phyloP scores from a whole-genome alignment of 2,113 vertebrate genomes.

The Pelodiscus sinensis region DNA sequence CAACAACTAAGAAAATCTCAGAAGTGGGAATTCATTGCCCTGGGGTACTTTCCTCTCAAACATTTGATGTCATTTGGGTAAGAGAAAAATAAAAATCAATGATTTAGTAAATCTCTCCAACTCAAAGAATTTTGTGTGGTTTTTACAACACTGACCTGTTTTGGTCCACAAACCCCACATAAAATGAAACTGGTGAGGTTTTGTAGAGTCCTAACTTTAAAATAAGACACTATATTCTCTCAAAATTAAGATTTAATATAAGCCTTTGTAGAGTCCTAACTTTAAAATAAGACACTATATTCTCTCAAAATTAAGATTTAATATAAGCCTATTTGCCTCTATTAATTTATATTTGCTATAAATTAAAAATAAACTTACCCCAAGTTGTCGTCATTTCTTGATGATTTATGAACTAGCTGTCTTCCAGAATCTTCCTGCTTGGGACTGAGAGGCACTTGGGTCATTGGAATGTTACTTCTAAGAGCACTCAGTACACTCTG shows the following conservation, averaged over 20 bases:
- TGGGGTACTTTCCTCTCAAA: background rate
- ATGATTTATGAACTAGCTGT: slow-evolving; percentile 54
- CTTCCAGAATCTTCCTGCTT: slow-evolving; percentile 67
- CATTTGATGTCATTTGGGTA: background rate
- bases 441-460: slow-evolving; percentile 54
- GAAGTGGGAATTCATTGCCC: background rate
- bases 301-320: background rate
- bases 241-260: background rate
- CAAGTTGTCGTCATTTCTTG: slow-evolving; percentile 62
- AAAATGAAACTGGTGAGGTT: background rate
- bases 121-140: background rate
- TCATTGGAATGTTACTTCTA: background rate
- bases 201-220: background rate
- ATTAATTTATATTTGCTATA: background rate
- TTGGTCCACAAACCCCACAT: background rate
- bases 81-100: background rate
- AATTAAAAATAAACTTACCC: slow-evolving; percentile 65
- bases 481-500: slow-evolving; percentile 68
- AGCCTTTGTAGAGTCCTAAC: background rate
- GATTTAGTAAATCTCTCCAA: background rate
- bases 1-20: background rate
- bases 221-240: background rate
- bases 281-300: background rate
- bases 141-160: background rate
- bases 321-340: background rate